Conservation (phyloP, 2,113 vertebrate genomes). For the Urocitellus parryii region DNA sequence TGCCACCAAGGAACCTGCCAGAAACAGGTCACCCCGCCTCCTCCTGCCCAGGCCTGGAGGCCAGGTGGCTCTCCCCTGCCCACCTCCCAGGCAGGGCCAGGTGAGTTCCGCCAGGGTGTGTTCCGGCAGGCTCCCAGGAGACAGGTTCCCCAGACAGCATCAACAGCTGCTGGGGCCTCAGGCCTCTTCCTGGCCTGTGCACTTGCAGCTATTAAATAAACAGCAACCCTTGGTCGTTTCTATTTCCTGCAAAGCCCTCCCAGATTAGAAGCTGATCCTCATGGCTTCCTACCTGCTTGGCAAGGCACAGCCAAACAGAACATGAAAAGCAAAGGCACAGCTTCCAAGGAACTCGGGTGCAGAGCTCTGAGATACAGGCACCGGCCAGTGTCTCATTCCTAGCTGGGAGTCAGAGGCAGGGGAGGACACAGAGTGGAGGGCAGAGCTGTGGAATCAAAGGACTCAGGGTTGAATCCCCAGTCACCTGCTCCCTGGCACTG, state of each 20-base stretch:
- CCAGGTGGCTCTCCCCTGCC: background rate
- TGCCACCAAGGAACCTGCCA: background rate
- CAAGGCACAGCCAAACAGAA: background rate
- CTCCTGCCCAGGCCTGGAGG: background rate
- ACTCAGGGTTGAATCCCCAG: background rate
- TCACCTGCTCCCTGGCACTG: background rate
- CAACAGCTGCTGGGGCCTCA: background rate
- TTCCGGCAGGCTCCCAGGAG: background rate
- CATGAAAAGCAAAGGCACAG: background rate
- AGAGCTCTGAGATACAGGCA: background rate
- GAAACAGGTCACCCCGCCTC: background rate
- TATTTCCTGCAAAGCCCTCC: conserved; percentile 16
- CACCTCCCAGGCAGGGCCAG: background rate
- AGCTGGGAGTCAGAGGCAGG: background rate
- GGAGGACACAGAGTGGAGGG: background rate
- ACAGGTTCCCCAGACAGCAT: background rate
- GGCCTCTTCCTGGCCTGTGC: background rate
- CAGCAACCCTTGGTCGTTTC: background rate
- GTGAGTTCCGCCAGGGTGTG: rapidly evolving
- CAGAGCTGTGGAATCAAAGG: background rate
- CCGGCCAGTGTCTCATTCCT: background rate
- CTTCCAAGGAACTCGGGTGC: background rate
- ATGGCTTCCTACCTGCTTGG: background rate
- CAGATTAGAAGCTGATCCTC: background rate
- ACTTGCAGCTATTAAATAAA: background rate